phyloP scores from a whole-genome alignment of 1,140 invertebrate species.

The Drosophila persimilis region DNA sequence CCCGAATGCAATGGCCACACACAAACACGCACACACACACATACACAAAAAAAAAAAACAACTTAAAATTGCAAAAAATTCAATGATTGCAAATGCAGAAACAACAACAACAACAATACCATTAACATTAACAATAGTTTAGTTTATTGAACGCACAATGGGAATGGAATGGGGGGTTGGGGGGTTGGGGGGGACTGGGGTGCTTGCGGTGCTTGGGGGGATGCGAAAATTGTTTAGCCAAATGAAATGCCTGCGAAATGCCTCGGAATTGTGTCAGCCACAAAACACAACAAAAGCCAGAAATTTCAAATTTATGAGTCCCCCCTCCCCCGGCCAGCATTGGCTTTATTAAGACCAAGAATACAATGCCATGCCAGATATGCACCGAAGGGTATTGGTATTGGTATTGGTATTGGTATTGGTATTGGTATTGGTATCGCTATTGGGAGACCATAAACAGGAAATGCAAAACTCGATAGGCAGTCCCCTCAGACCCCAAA shows the following conservation, averaged over 20 bases:
- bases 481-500: no score
- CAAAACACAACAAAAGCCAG: slow-evolving; percentile 6
- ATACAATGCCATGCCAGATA: no score
- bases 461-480: no score
- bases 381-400: no score
- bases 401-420: no score
- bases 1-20: slow-evolving; percentile 43
- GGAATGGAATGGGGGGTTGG: slow-evolving; percentile 19
- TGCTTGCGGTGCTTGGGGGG: no score
- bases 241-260: slow-evolving; percentile 12
- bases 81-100: slow-evolving; percentile 36
- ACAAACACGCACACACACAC: slow-evolving; percentile 10
- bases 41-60: slow-evolving; percentile 24
- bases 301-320: no score
- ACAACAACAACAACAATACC: slow-evolving; percentile 14
- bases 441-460: no score
- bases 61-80: slow-evolving; percentile 38
- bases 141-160: slow-evolving; percentile 49
- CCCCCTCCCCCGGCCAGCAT: no score
- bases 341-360: no score
- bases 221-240: slow-evolving; percentile 46
- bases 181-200: no score
- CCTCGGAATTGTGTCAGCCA: slow-evolving; percentile 50
- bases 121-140: slow-evolving; percentile 35
- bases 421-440: no score